A percentile compares a stretch with the other conserved stretches of the same genome.
These are phyloP conservation scores for Tetragnatha versicolor DNA, from an alignment of 1,140 invertebrate species.

Conservation along the genomic window DNA sequence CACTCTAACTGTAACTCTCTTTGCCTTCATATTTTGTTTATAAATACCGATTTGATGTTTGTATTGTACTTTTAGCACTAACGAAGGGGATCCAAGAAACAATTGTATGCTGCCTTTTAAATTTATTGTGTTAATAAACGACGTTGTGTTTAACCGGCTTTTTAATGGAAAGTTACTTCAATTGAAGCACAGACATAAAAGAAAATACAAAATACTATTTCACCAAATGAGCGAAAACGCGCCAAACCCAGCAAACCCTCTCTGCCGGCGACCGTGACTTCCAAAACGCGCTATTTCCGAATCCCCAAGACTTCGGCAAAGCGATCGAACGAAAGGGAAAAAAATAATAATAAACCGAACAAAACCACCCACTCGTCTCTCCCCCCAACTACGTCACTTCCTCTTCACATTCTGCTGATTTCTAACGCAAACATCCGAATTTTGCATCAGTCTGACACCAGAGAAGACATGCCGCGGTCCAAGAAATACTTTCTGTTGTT, in stretches of 20 bases:
- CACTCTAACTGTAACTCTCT: too few relatives aligned
- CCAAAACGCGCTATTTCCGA: neutral
- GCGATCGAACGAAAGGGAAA: neutral
- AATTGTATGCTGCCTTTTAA: too few relatives aligned
- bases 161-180: too few relatives aligned
- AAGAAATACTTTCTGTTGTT: conserved; percentile 53
- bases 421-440: conserved; percentile 23
- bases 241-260: neutral
- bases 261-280: neutral
- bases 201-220: too few relatives aligned
- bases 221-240: too few relatives aligned
- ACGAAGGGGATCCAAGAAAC: too few relatives aligned
- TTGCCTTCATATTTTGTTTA: too few relatives aligned
- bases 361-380: neutral
- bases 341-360: neutral
- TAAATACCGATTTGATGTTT: too few relatives aligned
- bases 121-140: too few relatives aligned
- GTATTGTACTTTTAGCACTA: too few relatives aligned
- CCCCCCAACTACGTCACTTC: conserved; percentile 11
- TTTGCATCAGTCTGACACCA: neutral
- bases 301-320: neutral
- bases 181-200: too few relatives aligned
- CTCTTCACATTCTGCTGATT: conserved; percentile 29
- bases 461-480: conserved; percentile 25
- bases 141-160: too few relatives aligned